Conservation (phyloP, 2,888 invertebrate species). For the Xanthia icteritia region DNA sequence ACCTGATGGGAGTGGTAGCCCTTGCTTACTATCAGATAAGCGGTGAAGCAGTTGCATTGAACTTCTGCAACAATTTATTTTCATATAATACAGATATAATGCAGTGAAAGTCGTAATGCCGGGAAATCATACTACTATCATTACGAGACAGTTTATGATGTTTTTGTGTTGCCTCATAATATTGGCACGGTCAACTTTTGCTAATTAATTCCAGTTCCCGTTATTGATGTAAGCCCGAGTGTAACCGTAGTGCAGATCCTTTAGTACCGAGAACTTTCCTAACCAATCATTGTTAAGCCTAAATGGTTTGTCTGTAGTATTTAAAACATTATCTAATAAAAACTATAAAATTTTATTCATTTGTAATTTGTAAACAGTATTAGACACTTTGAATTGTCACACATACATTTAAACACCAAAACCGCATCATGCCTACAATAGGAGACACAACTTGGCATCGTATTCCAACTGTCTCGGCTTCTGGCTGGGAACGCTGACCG, state of each 20-base stretch:
- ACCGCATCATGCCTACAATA: neutral
- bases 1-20: neutral
- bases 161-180: neutral
- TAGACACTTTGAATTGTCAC: neutral
- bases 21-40: too few relatives aligned
- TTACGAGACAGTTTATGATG: conserved; percentile 22
- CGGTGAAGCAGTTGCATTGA: neutral
- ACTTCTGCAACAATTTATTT: conserved; percentile 16
- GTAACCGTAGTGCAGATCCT: neutral
- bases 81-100: conserved; percentile 20
- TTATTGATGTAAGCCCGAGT: neutral
- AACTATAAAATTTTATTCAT: too few relatives aligned
- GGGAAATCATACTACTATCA: conserved; percentile 38
- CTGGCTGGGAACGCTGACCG: conserved; percentile 27
- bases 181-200: neutral
- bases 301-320: neutral
- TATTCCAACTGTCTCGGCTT: conserved; percentile 19
- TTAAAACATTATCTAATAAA: neutral
- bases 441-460: conserved; percentile 42
- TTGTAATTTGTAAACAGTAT: neutral
- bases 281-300: neutral
- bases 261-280: neutral
- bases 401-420: conserved; percentile 6
- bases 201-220: conserved; percentile 9
- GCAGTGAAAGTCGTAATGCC: conserved; percentile 42